These are phyloP conservation scores for Blera fallax DNA, from an alignment of 2,888 invertebrate genomes.

Conservation along the genomic window DNA sequence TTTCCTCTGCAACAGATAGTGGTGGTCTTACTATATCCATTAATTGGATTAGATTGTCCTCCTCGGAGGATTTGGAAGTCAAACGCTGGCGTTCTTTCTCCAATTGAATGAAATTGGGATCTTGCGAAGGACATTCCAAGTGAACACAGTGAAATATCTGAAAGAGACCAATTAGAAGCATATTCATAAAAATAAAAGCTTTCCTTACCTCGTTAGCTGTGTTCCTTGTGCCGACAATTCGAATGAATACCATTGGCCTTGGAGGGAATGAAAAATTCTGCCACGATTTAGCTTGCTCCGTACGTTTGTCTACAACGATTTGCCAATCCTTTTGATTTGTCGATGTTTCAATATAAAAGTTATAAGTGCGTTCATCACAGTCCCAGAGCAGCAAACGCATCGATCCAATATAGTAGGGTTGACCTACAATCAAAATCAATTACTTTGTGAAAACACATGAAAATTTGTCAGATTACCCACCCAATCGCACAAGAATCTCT, in stretches of 20 bases:
- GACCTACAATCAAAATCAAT: conserved; percentile 82
- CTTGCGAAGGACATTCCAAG: conserved; percentile 95
- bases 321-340: conserved; percentile 96
- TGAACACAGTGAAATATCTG: conserved; percentile 99
- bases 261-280: conserved; percentile 93
- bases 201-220: conserved; percentile 95
- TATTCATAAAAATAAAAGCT: neutral
- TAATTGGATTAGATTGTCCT: conserved; percentile 62
- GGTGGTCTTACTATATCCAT: conserved; percentile 32
- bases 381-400: conserved; percentile 98
- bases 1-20: conserved; percentile 28
- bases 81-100: conserved; percentile 49
- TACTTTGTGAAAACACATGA: neutral
- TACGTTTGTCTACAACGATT: conserved; percentile 92
- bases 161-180: conserved; percentile 40
- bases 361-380: conserved; percentile 96
- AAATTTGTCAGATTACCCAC: conserved; percentile 77
- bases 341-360: conserved; percentile 97
- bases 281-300: conserved; percentile 95
- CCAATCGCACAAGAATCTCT: conserved; percentile 96
- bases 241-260: conserved; percentile 94
- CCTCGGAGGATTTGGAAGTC: conserved; percentile 36
- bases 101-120: conserved; percentile 74
- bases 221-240: conserved; percentile 97
- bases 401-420: conserved; percentile 96